phyloP scores from a whole-genome alignment of 2,888 invertebrate genomes.

The Saturnia pavonia region DNA sequence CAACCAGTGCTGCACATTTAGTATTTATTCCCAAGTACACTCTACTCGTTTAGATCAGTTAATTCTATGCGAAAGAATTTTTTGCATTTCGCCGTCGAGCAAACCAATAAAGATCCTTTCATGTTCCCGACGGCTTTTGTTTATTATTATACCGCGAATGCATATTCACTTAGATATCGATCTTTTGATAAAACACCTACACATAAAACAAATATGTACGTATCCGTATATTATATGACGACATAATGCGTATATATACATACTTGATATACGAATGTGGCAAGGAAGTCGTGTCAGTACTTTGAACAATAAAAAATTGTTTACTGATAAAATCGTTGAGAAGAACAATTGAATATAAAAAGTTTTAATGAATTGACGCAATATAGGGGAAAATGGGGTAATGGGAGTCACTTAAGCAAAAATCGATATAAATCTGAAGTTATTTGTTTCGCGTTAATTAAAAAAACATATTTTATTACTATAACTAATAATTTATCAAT shows the following conservation, averaged over 20 bases:
- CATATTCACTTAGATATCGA: conserved; percentile 28
- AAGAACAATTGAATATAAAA: conserved; percentile 15
- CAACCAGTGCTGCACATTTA: conserved; percentile 12
- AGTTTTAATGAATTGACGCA: conserved; percentile 10
- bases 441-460: too few relatives aligned
- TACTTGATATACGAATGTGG: not conserved
- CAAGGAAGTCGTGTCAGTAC: conserved; percentile 11
- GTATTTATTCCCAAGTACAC: conserved; percentile 41
- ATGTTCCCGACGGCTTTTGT: conserved; percentile 54
- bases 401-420: too few relatives aligned
- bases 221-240: not conserved
- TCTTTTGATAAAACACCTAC: conserved; percentile 25
- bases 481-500: too few relatives aligned
- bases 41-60: conserved; percentile 66
- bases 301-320: conserved; percentile 14
- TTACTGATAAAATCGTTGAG: conserved; percentile 10
- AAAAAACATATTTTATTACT: too few relatives aligned
- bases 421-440: too few relatives aligned
- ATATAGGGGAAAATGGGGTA: too few relatives aligned
- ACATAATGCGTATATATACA: not conserved
- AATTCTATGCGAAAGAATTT: conserved; percentile 53
- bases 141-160: conserved; percentile 33
- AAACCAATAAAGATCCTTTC: conserved; percentile 62
- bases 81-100: conserved; percentile 56
- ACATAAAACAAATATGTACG: conserved; percentile 16